These are phyloP conservation scores for Oryzias sinensis DNA, from an alignment of 2,797 vertebrate species.

Conservation along the genomic window DNA sequence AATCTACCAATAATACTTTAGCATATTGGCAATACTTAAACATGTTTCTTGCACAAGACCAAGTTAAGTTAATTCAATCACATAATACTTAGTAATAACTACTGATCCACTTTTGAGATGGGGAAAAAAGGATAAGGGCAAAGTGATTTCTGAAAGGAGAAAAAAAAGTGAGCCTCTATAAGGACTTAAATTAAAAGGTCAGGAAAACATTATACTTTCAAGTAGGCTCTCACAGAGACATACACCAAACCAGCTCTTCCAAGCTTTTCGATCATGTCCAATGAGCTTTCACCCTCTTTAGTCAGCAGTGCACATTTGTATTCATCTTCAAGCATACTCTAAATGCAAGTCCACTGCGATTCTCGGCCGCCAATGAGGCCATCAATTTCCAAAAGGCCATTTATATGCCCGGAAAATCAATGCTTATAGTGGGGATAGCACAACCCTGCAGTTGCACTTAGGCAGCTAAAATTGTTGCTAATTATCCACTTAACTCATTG, in stretches of 20 bases:
- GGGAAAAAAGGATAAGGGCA: conserved; percentile 18
- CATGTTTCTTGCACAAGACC: neutral
- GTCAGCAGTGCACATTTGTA: conserved; percentile 71
- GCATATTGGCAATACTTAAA: neutral
- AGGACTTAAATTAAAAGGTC: conserved; percentile 61
- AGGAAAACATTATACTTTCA: conserved; percentile 49
- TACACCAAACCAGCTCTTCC: conserved; percentile 40
- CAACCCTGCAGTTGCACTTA: conserved; percentile 82
- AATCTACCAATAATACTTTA: neutral
- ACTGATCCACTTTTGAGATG: neutral
- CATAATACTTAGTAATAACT: neutral
- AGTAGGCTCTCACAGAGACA: conserved; percentile 30
- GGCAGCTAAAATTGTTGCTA: conserved; percentile 82
- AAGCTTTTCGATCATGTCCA: conserved; percentile 67
- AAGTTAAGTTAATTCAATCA: conserved; percentile 2
- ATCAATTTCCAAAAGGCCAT: conserved; percentile 85
- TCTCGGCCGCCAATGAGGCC: conserved; percentile 73
- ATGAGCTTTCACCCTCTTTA: conserved; percentile 64
- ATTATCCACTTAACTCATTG: conserved; percentile 86
- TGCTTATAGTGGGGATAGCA: conserved; percentile 76
- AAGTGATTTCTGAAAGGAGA: conserved; percentile 15
- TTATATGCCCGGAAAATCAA: conserved; percentile 85
- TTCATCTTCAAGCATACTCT: conserved; percentile 80
- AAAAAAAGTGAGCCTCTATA: conserved; percentile 32
- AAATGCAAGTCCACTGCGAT: conserved; percentile 77